These are phyloP conservation scores for Cremastinae sp. DNA, from an alignment of 2,888 invertebrate genomes.

Conservation along the genomic window DNA sequence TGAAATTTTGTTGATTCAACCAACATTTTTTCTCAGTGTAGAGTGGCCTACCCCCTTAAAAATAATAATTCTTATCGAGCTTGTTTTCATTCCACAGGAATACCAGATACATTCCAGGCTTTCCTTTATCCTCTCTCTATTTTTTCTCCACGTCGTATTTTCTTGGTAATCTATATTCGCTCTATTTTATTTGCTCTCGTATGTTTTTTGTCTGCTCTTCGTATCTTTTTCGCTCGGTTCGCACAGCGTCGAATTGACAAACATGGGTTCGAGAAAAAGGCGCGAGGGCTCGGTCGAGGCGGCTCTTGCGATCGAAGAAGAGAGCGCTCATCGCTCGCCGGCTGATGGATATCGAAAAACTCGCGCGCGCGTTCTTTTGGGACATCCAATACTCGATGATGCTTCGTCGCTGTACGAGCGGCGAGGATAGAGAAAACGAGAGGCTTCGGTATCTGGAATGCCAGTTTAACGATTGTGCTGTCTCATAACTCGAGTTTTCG, in stretches of 20 bases:
- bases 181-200: too few relatives aligned
- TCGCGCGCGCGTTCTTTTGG: too few relatives aligned
- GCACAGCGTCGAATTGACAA: too few relatives aligned
- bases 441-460: conserved; percentile 54
- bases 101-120: background rate
- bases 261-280: too few relatives aligned
- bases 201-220: too few relatives aligned
- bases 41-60: too few relatives aligned
- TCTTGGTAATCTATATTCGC: too few relatives aligned
- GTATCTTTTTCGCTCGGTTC: too few relatives aligned
- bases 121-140: background rate
- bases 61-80: conserved; percentile 21
- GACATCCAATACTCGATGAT: conserved; percentile 1
- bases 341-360: conserved; percentile 13
- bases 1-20: too few relatives aligned
- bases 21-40: too few relatives aligned
- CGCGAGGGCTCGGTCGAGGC: conserved; percentile 7
- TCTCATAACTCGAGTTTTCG: conserved; percentile 49
- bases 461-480: conserved; percentile 57
- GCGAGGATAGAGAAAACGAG: conserved; percentile 11
- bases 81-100: background rate
- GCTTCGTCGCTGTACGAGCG: conserved; percentile 10
- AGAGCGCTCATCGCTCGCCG: background rate
- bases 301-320: conserved; percentile 22
- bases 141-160: too few relatives aligned